Conservation (phyloP, 2,888 invertebrate genomes). For the Cloeon dipterum region DNA sequence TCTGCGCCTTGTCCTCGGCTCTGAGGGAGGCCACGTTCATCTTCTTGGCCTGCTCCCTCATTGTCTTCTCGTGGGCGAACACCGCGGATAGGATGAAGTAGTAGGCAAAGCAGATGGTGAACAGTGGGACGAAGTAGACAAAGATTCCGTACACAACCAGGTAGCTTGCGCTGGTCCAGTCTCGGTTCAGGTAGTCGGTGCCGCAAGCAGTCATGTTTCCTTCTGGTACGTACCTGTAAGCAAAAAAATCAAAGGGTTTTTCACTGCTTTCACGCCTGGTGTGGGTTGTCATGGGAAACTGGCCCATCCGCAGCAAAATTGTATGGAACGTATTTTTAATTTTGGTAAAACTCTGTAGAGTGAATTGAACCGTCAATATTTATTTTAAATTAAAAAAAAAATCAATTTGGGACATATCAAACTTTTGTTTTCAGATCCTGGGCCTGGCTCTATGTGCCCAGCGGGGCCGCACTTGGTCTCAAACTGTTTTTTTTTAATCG, state of each 20-base stretch:
- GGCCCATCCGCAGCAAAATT: too few species aligned
- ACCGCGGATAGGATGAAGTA: constrained; percentile 68
- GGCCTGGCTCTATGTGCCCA: too few species aligned
- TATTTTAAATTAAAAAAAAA: too few species aligned
- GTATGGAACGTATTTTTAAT: too few species aligned
- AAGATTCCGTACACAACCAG: constrained; percentile 53
- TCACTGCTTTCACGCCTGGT: too few species aligned
- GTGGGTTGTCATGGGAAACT: too few species aligned
- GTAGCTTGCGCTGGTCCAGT: constrained; percentile 55
- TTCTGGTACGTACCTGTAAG: constrained; percentile 64
- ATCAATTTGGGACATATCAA: too few species aligned
- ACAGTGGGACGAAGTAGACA: constrained; percentile 52
- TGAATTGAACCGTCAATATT: too few species aligned
- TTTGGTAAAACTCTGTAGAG: too few species aligned
- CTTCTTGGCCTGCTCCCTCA: constrained; percentile 36
- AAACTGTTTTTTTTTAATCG: too few species aligned
- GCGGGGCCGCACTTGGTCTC: too few species aligned
- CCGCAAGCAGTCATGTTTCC: constrained; percentile 88
- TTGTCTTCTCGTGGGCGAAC: constrained; percentile 27
- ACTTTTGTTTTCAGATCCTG: too few species aligned
- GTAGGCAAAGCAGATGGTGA: constrained; percentile 67
- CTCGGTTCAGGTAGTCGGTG: constrained; percentile 60
- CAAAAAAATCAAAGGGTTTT: not conserved
- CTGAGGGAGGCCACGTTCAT: constrained; percentile 36
- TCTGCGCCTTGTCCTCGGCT: constrained; percentile 24